These are phyloP conservation scores for Doryteuthis pealeii DNA, from an alignment of 1,140 invertebrate genomes.

Conservation along the genomic window DNA sequence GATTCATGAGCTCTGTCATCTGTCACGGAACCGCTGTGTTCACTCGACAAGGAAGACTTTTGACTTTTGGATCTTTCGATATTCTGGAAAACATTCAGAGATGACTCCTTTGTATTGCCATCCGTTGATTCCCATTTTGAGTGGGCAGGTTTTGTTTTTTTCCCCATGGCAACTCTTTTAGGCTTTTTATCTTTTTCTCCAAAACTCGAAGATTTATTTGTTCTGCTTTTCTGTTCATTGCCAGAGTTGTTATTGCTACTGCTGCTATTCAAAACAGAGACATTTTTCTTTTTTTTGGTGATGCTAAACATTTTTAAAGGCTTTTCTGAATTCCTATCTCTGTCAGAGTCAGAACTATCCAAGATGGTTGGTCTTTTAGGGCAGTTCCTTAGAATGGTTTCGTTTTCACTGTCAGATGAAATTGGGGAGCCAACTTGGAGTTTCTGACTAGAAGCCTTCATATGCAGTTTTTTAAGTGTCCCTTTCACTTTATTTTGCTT, in stretches of 20 bases:
- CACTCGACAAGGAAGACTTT: neutral
- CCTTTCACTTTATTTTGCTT: neutral
- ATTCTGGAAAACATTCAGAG: neutral
- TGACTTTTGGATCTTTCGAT: neutral
- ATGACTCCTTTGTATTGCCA: neutral
- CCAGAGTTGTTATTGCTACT: neutral
- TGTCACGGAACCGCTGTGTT: neutral
- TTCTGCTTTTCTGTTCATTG: neutral
- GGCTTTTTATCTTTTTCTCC: neutral
- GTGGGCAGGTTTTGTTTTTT: neutral
- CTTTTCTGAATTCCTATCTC: no score
- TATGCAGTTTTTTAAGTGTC: neutral
- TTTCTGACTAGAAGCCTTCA: neutral
- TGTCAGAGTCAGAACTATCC: no score
- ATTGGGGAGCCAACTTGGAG: neutral
- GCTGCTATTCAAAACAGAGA: neutral
- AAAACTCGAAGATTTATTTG: neutral
- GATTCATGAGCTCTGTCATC: neutral
- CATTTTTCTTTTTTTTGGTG: neutral
- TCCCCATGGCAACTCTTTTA: neutral
- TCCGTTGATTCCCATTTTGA: neutral
- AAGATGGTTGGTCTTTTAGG: no score
- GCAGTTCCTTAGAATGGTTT: neutral
- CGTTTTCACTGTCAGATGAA: neutral
- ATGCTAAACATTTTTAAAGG: no score